These are phyloP conservation scores for Mystacornis crossleyi DNA, from an alignment of 2,113 vertebrate species.

Conservation along the genomic window DNA sequence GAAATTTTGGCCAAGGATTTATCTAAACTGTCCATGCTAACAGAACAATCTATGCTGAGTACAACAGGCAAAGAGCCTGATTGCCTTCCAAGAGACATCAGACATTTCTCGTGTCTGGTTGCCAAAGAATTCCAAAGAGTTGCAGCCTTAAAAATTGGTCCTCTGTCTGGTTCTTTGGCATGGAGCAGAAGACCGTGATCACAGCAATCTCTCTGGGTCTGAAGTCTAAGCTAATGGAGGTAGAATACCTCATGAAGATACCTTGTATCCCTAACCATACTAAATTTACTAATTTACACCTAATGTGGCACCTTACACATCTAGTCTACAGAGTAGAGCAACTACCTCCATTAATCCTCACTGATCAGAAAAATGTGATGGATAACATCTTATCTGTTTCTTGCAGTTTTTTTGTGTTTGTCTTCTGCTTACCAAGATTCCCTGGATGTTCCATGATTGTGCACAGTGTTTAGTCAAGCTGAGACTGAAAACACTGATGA, in stretches of 20 bases:
- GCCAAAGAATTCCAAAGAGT: background rate
- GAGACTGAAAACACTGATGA: background rate
- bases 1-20: background rate
- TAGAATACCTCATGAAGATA: background rate
- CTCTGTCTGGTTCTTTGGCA: background rate
- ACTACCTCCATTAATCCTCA: background rate
- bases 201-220: background rate
- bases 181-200: background rate
- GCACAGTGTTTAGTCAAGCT: background rate
- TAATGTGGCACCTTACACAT: background rate
- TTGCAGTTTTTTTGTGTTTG: rapidly evolving
- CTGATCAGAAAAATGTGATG: background rate
- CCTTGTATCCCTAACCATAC: background rate
- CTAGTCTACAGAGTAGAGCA: background rate
- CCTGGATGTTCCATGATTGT: background rate
- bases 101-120: background rate
- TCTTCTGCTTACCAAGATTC: background rate
- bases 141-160: background rate
- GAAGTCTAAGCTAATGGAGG: background rate
- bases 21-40: background rate
- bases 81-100: background rate
- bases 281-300: background rate
- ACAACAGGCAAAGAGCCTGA: background rate
- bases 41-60: background rate
- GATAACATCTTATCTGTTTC: background rate